A percentile compares a stretch with the other conserved stretches of the same genome.
These are phyloP conservation scores for Oplegnathus fasciatus DNA, from an alignment of 2,113 vertebrate species.

Conservation along the genomic window DNA sequence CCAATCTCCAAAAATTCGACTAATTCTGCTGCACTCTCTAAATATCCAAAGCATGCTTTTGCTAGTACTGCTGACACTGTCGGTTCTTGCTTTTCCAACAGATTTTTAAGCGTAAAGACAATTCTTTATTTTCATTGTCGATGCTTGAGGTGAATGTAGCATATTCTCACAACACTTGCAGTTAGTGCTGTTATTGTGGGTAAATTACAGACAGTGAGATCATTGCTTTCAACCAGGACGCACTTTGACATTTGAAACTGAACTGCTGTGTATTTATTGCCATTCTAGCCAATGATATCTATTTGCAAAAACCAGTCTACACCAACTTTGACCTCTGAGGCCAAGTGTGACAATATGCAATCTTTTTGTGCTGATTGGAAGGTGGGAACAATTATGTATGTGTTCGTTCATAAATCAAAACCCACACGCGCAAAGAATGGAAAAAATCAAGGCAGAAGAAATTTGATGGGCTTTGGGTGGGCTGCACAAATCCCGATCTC, in stretches of 20 bases:
- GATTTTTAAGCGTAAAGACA: neutral
- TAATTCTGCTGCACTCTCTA: slow-evolving; percentile 34
- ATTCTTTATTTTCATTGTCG: slow-evolving; percentile 7
- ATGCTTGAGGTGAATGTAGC: neutral
- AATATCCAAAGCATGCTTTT: slow-evolving; percentile 8
- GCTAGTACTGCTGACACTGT: neutral
- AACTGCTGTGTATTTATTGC: slow-evolving; percentile 10
- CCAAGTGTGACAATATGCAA: neutral
- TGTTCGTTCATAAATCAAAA: neutral
- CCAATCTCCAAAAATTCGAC: slow-evolving; percentile 7
- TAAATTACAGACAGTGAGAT: slow-evolving; percentile 1
- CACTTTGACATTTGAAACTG: slow-evolving; percentile 19
- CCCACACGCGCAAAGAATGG: neutral
- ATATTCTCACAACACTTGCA: neutral
- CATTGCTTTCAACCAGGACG: slow-evolving; percentile 1
- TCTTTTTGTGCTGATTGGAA: neutral
- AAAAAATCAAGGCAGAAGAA: neutral
- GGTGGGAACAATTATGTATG: neutral
- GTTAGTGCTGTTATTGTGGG: neutral
- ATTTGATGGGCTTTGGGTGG: neutral
- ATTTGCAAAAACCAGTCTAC: neutral
- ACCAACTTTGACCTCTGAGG: neutral
- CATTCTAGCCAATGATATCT: slow-evolving; percentile 6
- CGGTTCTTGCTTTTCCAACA: neutral
- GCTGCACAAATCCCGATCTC: neutral